Conservation (phyloP, 2,888 invertebrate species). For the Trachelus troglodyta region DNA sequence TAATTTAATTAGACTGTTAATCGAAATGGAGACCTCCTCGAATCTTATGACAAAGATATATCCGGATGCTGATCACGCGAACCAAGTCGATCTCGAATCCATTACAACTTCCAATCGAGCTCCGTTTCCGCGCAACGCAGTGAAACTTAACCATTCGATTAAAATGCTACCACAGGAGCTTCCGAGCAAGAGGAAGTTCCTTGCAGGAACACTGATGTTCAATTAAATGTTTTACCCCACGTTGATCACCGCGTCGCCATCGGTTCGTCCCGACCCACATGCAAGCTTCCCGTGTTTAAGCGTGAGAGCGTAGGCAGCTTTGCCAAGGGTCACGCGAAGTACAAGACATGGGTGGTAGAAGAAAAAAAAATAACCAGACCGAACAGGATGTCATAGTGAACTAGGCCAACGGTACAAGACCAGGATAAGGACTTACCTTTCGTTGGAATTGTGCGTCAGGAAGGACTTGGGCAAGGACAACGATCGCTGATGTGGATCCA, state of each 20-base stretch:
- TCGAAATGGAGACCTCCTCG: neutral
- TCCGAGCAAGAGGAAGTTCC: neutral
- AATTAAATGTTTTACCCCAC: neutral
- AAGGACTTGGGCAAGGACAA: conserved; percentile 68
- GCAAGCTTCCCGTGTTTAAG: neutral
- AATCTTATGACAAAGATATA: neutral
- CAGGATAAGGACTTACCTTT: conserved; percentile 48
- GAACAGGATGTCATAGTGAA: neutral
- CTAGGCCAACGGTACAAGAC: neutral
- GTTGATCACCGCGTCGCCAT: neutral
- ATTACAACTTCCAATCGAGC: neutral
- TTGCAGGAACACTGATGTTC: neutral
- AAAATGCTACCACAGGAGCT: conserved; percentile 1
- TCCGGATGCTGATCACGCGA: neutral
- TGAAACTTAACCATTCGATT: conserved; percentile 15
- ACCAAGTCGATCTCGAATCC: neutral
- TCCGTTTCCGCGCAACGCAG: neutral
- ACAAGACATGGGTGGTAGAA: neutral
- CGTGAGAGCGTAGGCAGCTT: neutral
- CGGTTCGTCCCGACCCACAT: neutral
- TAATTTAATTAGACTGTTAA: neutral
- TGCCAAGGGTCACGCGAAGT: neutral
- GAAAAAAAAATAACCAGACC: neutral
- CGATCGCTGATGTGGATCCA: conserved; percentile 66
- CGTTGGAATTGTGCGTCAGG: conserved; percentile 62